Base-by-base conservation (phyloP, 1,140 invertebrate species). In the Tetragonula clypearis region DNA sequence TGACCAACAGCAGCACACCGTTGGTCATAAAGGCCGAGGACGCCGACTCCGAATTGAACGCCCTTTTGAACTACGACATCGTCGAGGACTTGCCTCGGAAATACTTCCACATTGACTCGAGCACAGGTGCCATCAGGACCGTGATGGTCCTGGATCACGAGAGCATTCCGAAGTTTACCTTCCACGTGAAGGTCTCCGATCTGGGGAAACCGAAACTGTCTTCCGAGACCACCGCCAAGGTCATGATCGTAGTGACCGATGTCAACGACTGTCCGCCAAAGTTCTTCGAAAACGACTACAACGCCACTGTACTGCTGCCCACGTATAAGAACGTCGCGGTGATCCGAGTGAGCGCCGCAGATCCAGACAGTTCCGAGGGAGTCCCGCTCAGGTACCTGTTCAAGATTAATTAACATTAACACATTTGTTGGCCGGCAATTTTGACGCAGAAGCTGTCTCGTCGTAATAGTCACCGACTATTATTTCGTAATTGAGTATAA, bases 251-350 rank as follows among this genome's bases (percentile, higher is more conserved):
- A 69, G 96, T 99, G 17, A 96, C 95, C 1, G 98, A 99, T 94
- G 96, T 98, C 5, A 99, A 99, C 94, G 98, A 99, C 92, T 98
- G 97, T 89, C 96, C 97, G 19, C 98, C 98, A 1, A 95, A 95
- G 72, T 99, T 98, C 93, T 93, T 95, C 23, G 95, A 96, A 72
- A 93, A 95, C 4, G 95, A 96, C 87, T 98, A 98, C 93, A 97
- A 97, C 88, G 96, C 97, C 0, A 97, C 97, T 6, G 94, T 99
- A 23, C 94, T 98, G 19, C 91, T 98, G 58, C 98, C 98, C 26
- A 98, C 98, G 5, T 97, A 97, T 91, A 95, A 96, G 86, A 97
- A 97, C 91, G 96, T 98, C 1, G 96, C 96, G 11, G 96, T 98
- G 19, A 89, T 97, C 21, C 95, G 95, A 90, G 94, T 98, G 11